phyloP scores from a whole-genome alignment of 1,140 invertebrate genomes.

The Drosophila subobscura region DNA sequence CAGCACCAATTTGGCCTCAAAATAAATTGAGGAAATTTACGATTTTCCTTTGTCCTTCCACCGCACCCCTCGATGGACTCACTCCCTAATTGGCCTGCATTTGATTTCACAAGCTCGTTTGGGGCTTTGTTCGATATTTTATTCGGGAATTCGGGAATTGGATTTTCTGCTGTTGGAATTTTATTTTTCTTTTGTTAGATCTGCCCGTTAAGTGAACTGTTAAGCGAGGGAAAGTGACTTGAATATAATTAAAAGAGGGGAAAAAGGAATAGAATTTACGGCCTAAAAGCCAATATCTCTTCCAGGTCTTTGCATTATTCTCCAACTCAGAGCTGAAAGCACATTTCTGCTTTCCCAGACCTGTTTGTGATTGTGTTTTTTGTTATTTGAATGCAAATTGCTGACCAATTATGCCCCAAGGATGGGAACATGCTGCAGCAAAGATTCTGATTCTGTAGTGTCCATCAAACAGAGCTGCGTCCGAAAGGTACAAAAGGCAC shows the following conservation, averaged over 20 bases:
- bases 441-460: constrained; percentile 1
- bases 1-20: constrained; percentile 26
- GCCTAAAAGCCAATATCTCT: background rate
- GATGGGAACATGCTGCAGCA: background rate
- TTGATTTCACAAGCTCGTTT: constrained; percentile 41
- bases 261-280: background rate
- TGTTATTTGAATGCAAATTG: background rate
- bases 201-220: background rate
- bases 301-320: constrained; percentile 2
- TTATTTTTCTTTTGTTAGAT: background rate
- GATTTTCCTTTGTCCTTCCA: constrained; percentile 17
- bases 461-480: constrained; percentile 6
- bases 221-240: constrained; percentile 12
- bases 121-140: constrained; percentile 30
- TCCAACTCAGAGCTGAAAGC: constrained; percentile 7
- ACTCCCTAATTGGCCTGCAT: constrained; percentile 34
- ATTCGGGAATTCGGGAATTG: constrained; percentile 33
- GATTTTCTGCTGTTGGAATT: constrained; percentile 35
- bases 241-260: constrained; percentile 22
- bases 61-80: too few species aligned
- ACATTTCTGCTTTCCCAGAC: constrained; percentile 16
- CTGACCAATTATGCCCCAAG: constrained; percentile 19
- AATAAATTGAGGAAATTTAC: constrained; percentile 51
- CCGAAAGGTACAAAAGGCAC: background rate
- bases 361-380: constrained; percentile 17